Base-by-base conservation (phyloP, 2,113 vertebrate species). In the Ptilorrhoa leucosticta region DNA sequence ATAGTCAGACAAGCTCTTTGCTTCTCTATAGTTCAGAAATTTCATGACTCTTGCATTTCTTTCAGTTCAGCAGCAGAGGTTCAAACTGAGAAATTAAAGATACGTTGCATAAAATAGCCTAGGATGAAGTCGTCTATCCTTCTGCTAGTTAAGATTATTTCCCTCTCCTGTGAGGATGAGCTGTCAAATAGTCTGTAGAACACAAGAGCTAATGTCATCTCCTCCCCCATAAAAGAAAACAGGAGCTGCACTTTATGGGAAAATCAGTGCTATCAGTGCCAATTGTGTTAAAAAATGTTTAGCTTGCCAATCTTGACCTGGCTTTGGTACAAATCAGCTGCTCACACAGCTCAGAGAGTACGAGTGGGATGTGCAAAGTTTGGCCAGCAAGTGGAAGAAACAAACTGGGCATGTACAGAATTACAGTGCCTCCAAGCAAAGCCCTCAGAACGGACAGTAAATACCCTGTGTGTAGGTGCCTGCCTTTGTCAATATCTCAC, bases 381-480 rank as follows among this genome's bases (percentile, higher is more conserved):
- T 89, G 45, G 22, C 27, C 21, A 58, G 22, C 27, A 19, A 58
- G 39, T 3, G 10, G 61, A 66, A 81, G 42, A 35, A 68, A 23
- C 11, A 50, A 61, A 58, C 21, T 9, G 42, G 7, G 39, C 33
- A n/a, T 0, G 0, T 26, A 24, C 1, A 16, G 33, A 63, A 60
- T 53, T 89, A 31, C 39, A 47, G 11, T 56, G n/a, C 33, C 57
- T 85, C 22, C 19, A 39, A 63, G 22, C 22, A 33, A 66, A 84
- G 19, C 27, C 27, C 17, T 70, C 6, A 5, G 42, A 75, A 27
- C 9, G 31, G 21, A 54, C 30, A 54, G 30, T 33, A 33, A 56
- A 8, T 13, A 56, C 13, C 54, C 60, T 75, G 35, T n/a, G 45
- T 33, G 31, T 48, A 50, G 8, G 9, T 54, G 21, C 39, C 19